phyloP scores from a whole-genome alignment of 2,888 invertebrate species.

The Erebia ligea region DNA sequence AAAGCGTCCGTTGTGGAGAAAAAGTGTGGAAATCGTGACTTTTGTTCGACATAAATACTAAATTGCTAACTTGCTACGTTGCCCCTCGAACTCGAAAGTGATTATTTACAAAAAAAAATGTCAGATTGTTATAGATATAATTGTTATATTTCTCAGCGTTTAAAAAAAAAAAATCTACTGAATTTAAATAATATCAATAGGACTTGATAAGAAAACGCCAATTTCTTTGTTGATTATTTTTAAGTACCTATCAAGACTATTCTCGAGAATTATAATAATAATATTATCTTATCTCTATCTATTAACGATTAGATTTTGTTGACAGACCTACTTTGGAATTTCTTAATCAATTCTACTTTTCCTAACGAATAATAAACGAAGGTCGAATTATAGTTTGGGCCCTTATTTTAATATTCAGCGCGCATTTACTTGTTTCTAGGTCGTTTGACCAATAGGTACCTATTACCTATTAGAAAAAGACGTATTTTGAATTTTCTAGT shows the following conservation, averaged over 20 bases:
- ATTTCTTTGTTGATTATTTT: no score
- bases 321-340: slow-evolving; percentile 24
- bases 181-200: no score
- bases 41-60: neutral
- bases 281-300: neutral
- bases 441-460: slow-evolving; percentile 4
- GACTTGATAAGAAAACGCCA: no score
- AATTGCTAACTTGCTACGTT: neutral
- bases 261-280: no score
- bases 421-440: slow-evolving; percentile 28
- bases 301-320: neutral
- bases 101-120: neutral
- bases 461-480: no score
- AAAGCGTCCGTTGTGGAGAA: neutral
- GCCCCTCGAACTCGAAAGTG: neutral
- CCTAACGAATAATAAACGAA: slow-evolving; percentile 30
- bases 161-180: no score
- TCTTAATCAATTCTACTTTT: slow-evolving; percentile 26
- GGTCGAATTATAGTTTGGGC: slow-evolving; percentile 14
- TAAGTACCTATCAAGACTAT: no score
- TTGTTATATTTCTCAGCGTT: no score
- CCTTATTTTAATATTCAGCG: slow-evolving; percentile 28
- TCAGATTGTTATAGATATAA: neutral
- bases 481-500: no score
- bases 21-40: neutral